Conservation (phyloP, 2,113 vertebrate species). For the Sarotherodon lohbergeri region DNA sequence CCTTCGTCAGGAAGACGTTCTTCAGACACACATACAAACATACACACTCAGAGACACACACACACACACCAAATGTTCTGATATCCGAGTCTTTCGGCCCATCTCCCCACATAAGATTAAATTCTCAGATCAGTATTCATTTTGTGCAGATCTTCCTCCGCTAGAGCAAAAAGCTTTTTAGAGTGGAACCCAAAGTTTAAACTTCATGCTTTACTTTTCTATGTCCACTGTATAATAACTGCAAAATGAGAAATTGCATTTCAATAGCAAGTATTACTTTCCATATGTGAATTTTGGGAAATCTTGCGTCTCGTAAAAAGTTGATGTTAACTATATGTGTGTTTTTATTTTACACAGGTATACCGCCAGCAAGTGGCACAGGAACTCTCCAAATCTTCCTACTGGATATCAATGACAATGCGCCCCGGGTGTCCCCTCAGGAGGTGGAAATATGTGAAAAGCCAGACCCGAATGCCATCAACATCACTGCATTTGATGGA, state of each 20-base stretch:
- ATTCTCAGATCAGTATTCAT: conserved; percentile 55
- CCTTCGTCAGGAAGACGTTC: conserved; percentile 65
- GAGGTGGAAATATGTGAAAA: conserved; percentile 92
- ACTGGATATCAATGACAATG: conserved; percentile 95
- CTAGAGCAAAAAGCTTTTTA: conserved; percentile 34
- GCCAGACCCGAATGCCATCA: conserved; percentile 89
- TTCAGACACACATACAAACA: neutral
- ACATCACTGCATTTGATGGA: conserved; percentile 91
- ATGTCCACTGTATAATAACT: neutral
- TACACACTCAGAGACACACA: neutral
- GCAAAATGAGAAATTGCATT: neutral
- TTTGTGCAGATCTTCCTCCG: conserved; percentile 27
- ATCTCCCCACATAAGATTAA: conserved; percentile 38
- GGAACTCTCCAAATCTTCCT: conserved; percentile 91
- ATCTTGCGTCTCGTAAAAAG: neutral
- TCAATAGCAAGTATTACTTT: neutral
- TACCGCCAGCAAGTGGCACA: conserved; percentile 88
- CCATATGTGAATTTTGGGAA: neutral
- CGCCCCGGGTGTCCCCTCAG: conserved; percentile 87
- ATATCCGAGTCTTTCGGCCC: conserved; percentile 41
- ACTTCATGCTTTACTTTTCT: conserved; percentile 6
- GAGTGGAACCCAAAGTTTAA: neutral
- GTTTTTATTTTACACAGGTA: conserved; percentile 65
- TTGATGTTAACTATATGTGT: neutral
- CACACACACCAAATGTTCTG: conserved; percentile 38